Evolutionary conservation across 2,113 vertebrate genomes (phyloP), one percentile per base, ranked within the genome.

Genomic region (Campylorhamphus procurvoides): DNA sequence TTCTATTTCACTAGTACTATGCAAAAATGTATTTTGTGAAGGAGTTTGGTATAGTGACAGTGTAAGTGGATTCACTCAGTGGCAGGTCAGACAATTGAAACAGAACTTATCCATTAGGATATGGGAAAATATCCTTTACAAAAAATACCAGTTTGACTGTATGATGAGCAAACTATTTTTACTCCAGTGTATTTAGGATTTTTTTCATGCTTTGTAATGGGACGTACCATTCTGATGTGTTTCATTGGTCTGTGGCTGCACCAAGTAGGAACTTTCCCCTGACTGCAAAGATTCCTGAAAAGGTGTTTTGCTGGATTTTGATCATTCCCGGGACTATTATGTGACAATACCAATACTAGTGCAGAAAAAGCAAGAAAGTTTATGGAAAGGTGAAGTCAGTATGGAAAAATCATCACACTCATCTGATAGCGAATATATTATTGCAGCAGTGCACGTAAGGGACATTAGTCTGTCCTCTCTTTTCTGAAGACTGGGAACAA

Each of bases 171-270:
- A 84, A 29, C 18, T 62, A 3, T 6, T 74, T 81, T 81, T 49
- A 58, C 3, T 62, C 4, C 9, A 35, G 3, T 29, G 5, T 56
- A 35, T 37, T 40, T 47, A 40, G 10, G 0, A 7, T 8, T 44
- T 60, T 58, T 50, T 77, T 76, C 7, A 22, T 59, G 0, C 50
- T 81, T 50, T 75, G 3, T 49, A 39, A 28, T 50, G 18, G 49
- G 29, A 35, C 15, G 40, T 74, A 17, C 13, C 14, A 44, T 83
- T 72, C 27, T 60, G 62, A 33, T 29, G 3, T 31, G 80, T 94
- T 78, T 18, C 11, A 17, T 37, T 82, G 25, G 8, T 78, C 47
- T 71, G 1, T 37, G 42, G 23, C 31, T 77, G 15, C 24, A 68
- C 5, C 20, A 69, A 49, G 9, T 49, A 84, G 23, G 8, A 49